Conservation (phyloP, 2,113 vertebrate species). For the Halichoeres trimaculatus region DNA sequence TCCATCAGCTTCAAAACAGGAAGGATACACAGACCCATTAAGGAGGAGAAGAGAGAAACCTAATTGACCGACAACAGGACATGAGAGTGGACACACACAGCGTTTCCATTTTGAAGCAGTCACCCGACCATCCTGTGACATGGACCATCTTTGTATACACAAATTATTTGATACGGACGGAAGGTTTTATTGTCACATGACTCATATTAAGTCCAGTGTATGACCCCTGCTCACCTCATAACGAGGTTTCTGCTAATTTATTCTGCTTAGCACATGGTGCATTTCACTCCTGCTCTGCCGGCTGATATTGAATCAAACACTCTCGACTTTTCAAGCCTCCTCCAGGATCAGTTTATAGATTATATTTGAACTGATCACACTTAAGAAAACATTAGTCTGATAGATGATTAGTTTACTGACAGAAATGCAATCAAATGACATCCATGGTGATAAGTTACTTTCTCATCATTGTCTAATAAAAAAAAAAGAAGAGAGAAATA, state of each 20-base stretch:
- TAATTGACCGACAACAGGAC: conserved; percentile 69
- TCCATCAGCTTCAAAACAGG: conserved; percentile 63
- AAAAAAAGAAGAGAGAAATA: too few species aligned
- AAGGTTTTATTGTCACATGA: not conserved
- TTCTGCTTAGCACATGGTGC: not conserved
- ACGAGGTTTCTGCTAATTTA: not conserved
- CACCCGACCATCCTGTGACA: conserved; percentile 11
- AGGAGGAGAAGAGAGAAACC: conserved; percentile 41
- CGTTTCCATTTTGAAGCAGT: conserved; percentile 51
- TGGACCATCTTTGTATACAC: conserved; percentile 1
- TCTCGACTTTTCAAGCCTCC: not conserved
- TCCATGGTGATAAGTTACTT: too few species aligned
- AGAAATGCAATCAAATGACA: too few species aligned
- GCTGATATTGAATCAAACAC: not conserved
- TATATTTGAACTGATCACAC: not conserved
- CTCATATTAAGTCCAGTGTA: not conserved
- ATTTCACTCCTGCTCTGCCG: not conserved
- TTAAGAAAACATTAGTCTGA: not conserved
- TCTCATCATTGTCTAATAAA: too few species aligned
- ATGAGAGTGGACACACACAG: conserved; percentile 40
- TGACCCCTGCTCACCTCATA: not conserved
- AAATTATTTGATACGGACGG: conserved; percentile 1
- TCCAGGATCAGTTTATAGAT: not conserved
- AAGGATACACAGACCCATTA: conserved; percentile 67
- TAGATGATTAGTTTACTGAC: too few species aligned